Base-by-base conservation (phyloP, 2,797 vertebrate genomes). In the Malurus leucopterus region DNA sequence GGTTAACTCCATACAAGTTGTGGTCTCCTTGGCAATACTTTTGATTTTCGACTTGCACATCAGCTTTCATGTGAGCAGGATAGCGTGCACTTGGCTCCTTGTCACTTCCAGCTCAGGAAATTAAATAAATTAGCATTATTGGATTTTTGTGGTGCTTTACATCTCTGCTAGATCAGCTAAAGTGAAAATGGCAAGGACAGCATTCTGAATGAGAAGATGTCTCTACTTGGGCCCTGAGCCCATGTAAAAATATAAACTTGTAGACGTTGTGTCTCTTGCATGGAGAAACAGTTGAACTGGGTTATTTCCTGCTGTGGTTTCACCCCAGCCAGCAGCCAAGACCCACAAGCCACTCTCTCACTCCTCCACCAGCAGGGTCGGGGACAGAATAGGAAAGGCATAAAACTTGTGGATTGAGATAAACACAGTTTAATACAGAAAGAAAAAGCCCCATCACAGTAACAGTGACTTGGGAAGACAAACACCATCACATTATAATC, bases 121-220 rank as follows among this genome's bases (percentile, higher is more conserved):
- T 93, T 90, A 94, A 93, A 93, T 77, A 75, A 94, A 94, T 93
- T 86, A 91, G 40, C 85, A 86, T 94, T 92, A 94, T 61, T 89
- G 85, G 83, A 75, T 94, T 94, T 90, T 72, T 64, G 70, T 78
- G 67, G 61, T 71, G 61, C 72, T 92, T 90, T 57, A 65, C 47
- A 63, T 89, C 85, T 78, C 79, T 70, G 55, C 80, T 81, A 86
- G 67, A 81, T 87, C 67, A 75, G 36, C 70, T 58, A 30, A 78
- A 85, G 71, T 62, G 47, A 76, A 87, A 92, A 80, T 34, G 41
- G 59, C 64, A 90, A 89, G 81, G 86, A 55, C 55, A 63, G 57
- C 65, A 74, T 59, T 86, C 59, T 44, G 50, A 73, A 32, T 29
- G 21, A 93, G 34, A 55, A 44, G 63, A 55, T 30, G 54, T 63